These are phyloP conservation scores for Adelges cooleyi DNA, from an alignment of 1,140 invertebrate species.

Conservation along the genomic window DNA sequence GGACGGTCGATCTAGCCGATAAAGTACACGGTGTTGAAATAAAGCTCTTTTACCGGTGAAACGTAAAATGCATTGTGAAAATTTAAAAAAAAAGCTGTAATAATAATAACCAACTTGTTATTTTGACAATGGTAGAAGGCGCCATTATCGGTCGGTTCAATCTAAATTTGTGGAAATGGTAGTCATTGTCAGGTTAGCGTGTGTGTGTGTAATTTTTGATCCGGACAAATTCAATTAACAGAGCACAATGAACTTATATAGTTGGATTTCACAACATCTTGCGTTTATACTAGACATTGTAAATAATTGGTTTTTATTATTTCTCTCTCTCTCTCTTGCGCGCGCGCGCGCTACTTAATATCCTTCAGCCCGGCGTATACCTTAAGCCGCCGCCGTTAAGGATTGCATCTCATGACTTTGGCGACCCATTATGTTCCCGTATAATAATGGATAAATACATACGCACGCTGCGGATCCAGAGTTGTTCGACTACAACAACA, in stretches of 20 bases:
- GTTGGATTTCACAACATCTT: slow-evolving; percentile 5
- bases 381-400: neutral
- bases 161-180: neutral
- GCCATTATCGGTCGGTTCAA: neutral
- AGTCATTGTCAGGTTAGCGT: neutral
- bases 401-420: neutral
- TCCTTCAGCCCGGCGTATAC: neutral
- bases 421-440: neutral
- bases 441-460: slow-evolving; percentile 9
- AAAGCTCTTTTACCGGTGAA: neutral
- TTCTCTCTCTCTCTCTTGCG: too few relatives aligned
- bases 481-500: too few relatives aligned
- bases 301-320: slow-evolving; percentile 18
- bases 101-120: neutral
- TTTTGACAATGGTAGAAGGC: neutral
- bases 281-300: neutral
- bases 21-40: neutral
- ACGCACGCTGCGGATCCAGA: neutral
- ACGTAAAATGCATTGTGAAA: neutral
- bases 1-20: too few relatives aligned
- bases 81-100: too few relatives aligned
- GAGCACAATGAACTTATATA: slow-evolving; percentile 7
- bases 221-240: slow-evolving; percentile 18
- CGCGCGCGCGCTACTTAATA: too few relatives aligned
- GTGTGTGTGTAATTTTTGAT: slow-evolving; percentile 9